Evolutionary conservation across 2,888 invertebrate species (phyloP).

Genomic region (Seira ritae): DNA sequence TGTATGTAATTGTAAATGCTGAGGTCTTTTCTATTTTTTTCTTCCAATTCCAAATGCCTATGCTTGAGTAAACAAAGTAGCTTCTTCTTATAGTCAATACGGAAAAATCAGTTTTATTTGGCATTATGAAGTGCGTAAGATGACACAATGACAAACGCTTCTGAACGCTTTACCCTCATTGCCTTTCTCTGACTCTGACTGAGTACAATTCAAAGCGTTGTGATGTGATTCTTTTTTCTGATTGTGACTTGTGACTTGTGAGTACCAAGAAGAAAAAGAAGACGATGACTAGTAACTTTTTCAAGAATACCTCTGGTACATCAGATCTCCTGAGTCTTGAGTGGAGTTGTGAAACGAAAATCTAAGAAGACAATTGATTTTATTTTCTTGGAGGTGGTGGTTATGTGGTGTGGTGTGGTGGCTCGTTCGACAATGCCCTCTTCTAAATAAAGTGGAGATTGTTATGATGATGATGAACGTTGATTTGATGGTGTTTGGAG

Average conservation of each 20-base stretch:
- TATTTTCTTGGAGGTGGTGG: slow-evolving; percentile 26
- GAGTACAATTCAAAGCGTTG: slow-evolving; percentile 26
- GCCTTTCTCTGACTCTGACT: not conserved
- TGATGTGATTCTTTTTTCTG: not conserved
- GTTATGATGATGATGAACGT: not conserved
- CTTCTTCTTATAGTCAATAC: too few relatives aligned
- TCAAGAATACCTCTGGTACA: not conserved
- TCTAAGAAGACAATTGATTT: slow-evolving; percentile 49
- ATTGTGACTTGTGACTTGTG: too few relatives aligned
- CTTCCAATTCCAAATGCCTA: too few relatives aligned
- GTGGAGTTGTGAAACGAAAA: slow-evolving; percentile 30
- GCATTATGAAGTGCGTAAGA: slow-evolving; percentile 21
- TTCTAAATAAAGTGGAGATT: not conserved
- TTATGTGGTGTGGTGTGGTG: slow-evolving; percentile 27
- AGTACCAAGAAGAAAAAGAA: slow-evolving; percentile 52
- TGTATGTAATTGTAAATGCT: too few relatives aligned
- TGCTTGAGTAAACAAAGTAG: too few relatives aligned
- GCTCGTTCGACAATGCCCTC: not conserved
- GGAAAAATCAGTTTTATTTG: not conserved
- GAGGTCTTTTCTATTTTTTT: too few relatives aligned
- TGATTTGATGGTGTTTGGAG: slow-evolving; percentile 24
- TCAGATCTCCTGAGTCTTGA: slow-evolving; percentile 9
- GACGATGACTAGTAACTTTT: slow-evolving; percentile 62
- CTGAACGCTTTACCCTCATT: slow-evolving; percentile 3
- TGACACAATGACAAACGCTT: slow-evolving; percentile 17